Base-by-base conservation (phyloP, 2,797 vertebrate genomes). In the Leptodactylus fallax region DNA sequence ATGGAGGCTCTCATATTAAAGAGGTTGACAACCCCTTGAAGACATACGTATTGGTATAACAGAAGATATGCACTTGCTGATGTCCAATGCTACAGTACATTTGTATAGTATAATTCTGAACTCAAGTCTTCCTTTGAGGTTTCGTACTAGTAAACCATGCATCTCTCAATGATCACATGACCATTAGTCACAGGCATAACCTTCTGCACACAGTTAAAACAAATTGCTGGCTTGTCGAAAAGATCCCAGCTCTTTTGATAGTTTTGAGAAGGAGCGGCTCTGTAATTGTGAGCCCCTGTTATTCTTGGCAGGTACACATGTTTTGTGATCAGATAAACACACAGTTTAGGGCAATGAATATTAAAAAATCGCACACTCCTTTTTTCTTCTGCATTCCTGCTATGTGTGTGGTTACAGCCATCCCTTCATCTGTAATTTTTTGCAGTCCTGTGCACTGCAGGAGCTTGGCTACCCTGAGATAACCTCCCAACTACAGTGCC, bases 261-360 rank as follows among this genome's bases (percentile, higher is more conserved):
- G 79, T 82, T 61, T 74, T 60, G 80, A 55, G 77, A 82, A 89
- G 85, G 88, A 86, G 85, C 53, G 88, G 88, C 79, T 79, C 61
- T 71, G 88, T 89, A 78, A 86, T 89, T 83, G 85, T 79, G 80
- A 83, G 79, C 60, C 80, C 53, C 79, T 86, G 85, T 89, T 89
- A 86, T 89, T 83, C 80, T 89, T 89, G 88, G 88, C 88, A 89
- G 88, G 60, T 86, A 86, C 45, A 71, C 80, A 81, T 86, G 84
- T 86, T 89, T 89, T 86, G 83, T 89, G 80, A 89, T 79, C 88
- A 83, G 88, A 89, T 89, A 89, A 89, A 89, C 88, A 89, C 53
- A 53, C 84, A 82, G 83, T 86, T 86, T 82, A 89, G 85, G 60
- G 88, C 79, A 83, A 86, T 86, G 84, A 86, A 89, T 89, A 89